Evolutionary conservation across 53 echinoderm and acorn worm species (phyloP).

Genomic region (Crossaster papposus): DNA sequence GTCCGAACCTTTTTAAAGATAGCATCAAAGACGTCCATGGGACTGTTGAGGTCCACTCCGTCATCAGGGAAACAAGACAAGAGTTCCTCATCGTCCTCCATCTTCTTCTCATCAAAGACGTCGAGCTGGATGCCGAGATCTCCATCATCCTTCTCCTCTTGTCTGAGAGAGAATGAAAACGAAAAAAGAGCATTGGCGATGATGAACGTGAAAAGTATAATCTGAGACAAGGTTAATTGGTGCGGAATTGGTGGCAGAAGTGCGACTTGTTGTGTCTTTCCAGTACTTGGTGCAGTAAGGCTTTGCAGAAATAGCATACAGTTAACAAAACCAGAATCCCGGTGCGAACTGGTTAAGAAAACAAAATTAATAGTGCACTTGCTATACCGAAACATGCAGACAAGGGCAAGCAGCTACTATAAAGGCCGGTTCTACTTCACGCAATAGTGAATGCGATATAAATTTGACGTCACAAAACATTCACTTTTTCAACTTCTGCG

Average conservation of each 20-base stretch:
- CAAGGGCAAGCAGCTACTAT: too few relatives aligned
- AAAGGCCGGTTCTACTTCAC: too few relatives aligned
- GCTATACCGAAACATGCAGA: too few relatives aligned
- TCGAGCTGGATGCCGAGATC: conserved; percentile 91
- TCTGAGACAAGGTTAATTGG: neutral
- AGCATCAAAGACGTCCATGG: conserved; percentile 93
- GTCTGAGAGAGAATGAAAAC: conserved; percentile 27
- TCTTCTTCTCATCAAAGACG: conserved; percentile 90
- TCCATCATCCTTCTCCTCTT: conserved; percentile 76
- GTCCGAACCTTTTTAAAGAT: conserved; percentile 90
- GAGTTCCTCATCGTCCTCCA: conserved; percentile 82
- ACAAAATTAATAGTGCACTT: too few relatives aligned
- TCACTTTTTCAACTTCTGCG: too few relatives aligned
- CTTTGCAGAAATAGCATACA: neutral
- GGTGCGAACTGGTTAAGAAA: too few relatives aligned
- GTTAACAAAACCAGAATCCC: neutral
- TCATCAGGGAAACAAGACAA: conserved; percentile 76
- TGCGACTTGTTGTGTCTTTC: neutral
- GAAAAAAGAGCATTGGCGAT: neutral
- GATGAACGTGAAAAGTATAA: neutral
- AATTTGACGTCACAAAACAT: too few relatives aligned
- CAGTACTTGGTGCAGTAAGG: neutral
- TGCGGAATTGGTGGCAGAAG: neutral
- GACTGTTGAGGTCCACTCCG: conserved; percentile 93
- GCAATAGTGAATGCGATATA: too few relatives aligned